Base-by-base conservation (phyloP, 2,888 invertebrate genomes). In the Dioctria rufipes region DNA sequence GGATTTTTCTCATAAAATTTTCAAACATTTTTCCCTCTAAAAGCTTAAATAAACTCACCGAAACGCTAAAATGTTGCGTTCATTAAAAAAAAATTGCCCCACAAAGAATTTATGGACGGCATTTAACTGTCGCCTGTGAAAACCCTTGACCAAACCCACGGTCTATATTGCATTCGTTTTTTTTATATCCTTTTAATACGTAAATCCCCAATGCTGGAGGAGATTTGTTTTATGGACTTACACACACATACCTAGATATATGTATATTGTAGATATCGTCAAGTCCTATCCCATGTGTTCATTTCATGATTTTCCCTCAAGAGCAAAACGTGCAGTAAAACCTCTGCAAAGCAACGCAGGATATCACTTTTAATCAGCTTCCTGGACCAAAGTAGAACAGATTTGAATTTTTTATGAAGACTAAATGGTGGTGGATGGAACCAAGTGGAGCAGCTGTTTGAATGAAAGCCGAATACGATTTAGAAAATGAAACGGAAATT, bases 351-450 rank as follows among this genome's bases (percentile, higher is more conserved):
- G 58, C 60, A 75, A 75, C 63, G 49, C 77, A 61, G 63, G 63
- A 77, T 77, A 77, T 77, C 49, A 77, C 63, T 77, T 77, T 63
- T 77, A 77, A 77, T 77, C 77, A 77, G 77, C 77, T 77, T 63
- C 40, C 25, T 49, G 46, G 77, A 63, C 46, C 46, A 61, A 43
- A 49, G n/a, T 61, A 63, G 63, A 61, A 61, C 43, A 63, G 49
- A 46, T 77, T 42, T 77, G 43, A 77, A 77, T 77, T 37, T 77
- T 77, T 77, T 39, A 77, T 77, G 77, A 77, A 49, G n/a, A 37
- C 37, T 75, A 60, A 69, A 69, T 39, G 69, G 69, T 39, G 69
- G 69, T 51, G 11, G 49, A 25, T 25, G 25, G 2, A 25, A 25
- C 25, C 25, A 25, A 25, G 25, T 25, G 25, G 25, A 25, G 25